phyloP scores from a whole-genome alignment of 2,113 vertebrate genomes.

The Thamnophis sirtalis region DNA sequence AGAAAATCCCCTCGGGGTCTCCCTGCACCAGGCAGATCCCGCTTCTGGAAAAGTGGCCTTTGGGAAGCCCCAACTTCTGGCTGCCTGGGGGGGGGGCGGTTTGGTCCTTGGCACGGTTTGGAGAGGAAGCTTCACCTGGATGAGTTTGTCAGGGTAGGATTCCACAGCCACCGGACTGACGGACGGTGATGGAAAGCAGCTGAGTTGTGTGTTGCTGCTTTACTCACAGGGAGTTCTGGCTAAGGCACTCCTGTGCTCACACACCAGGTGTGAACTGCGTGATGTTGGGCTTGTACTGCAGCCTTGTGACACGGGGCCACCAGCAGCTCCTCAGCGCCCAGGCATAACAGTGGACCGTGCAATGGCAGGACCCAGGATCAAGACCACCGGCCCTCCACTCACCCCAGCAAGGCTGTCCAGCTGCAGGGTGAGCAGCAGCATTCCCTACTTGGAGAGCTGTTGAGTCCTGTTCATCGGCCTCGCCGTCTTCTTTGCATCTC shows the following conservation, averaged over 20 bases:
- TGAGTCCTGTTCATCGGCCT: background rate
- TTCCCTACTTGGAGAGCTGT: background rate
- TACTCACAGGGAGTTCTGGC: rapidly evolving
- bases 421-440: background rate
- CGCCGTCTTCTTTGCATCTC: background rate
- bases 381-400: background rate
- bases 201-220: background rate
- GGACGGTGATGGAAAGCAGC: conserved; percentile 38
- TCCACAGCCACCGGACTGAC: background rate
- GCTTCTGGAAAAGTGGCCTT: background rate
- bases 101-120: conserved; percentile 54
- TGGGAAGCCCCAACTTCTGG: conserved; percentile 25
- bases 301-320: background rate
- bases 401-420: background rate
- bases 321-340: background rate
- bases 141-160: conserved; percentile 44
- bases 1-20: conserved; percentile 29
- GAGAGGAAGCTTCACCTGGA: conserved; percentile 51
- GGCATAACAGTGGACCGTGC: background rate
- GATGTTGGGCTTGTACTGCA: rapidly evolving
- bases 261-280: rapidly evolving
- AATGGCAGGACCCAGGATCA: background rate
- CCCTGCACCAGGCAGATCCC: background rate
- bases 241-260: background rate
- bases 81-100: conserved; percentile 52